A percentile compares a stretch with the other conserved stretches of the same genome.
Conservation (phyloP, 2,113 vertebrate species). For the Lepisosteus oculatus region DNA sequence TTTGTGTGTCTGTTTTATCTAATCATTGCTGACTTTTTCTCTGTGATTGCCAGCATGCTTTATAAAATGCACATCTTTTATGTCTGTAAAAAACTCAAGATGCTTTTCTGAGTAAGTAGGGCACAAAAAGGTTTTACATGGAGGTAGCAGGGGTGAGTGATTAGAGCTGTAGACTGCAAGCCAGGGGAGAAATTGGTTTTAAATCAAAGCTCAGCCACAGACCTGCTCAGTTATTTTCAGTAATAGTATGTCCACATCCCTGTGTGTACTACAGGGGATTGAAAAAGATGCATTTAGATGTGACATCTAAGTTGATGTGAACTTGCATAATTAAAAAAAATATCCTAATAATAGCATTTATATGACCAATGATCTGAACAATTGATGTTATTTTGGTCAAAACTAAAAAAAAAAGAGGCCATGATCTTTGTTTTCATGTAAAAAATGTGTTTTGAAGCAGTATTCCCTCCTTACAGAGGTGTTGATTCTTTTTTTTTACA, state of each 20-base stretch:
- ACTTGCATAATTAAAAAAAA: not conserved
- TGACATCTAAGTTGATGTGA: not conserved
- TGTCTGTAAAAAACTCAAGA: not conserved
- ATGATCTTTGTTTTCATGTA: not conserved
- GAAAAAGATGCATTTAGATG: not conserved
- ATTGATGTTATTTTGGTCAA: constrained; percentile 1
- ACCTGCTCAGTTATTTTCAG: not conserved
- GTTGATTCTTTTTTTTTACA: constrained; percentile 10
- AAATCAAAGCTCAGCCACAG: constrained; percentile 7
- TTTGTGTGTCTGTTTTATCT: not conserved
- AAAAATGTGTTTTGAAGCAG: not conserved
- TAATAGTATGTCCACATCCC: not conserved
- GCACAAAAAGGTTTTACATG: constrained; percentile 10
- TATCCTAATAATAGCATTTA: not conserved
- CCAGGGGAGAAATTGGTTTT: constrained; percentile 9
- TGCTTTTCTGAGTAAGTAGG: constrained; percentile 4
- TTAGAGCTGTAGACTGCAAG: constrained; percentile 3
- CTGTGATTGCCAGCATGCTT: not conserved
- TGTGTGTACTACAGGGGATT: not conserved
- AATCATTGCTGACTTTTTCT: not conserved
- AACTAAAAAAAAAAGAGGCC: not conserved
- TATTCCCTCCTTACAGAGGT: not conserved
- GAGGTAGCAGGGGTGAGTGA: not conserved
- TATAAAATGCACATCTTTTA: constrained; percentile 6
- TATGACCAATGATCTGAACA: not conserved